Evolutionary conservation across 2,113 vertebrate genomes (phyloP).

Genomic region (Atractosteus spatula): DNA sequence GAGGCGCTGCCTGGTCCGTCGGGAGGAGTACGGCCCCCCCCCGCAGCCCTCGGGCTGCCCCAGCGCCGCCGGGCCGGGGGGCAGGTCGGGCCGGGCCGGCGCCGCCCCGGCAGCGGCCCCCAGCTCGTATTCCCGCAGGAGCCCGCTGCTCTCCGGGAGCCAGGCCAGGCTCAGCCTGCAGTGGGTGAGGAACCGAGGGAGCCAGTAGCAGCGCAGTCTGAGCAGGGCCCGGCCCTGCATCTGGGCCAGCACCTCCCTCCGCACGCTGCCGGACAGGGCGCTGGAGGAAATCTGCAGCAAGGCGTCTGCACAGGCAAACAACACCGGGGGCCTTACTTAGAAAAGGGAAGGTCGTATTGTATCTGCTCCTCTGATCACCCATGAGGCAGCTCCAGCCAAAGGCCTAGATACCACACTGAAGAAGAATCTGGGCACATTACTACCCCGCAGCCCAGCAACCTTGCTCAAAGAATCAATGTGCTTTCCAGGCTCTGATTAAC

Average conservation of each 20-base stretch:
- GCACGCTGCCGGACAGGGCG: constrained; percentile 39
- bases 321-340: background rate
- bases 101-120: background rate
- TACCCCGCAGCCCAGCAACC: too few relatives aligned
- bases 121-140: constrained; percentile 53
- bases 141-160: constrained; percentile 37
- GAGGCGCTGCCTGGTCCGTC: constrained; percentile 47
- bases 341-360: too few relatives aligned
- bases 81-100: constrained; percentile 39
- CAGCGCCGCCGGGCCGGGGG: constrained; percentile 42
- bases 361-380: too few relatives aligned
- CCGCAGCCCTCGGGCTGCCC: background rate
- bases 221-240: constrained; percentile 60
- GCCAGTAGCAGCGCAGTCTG: constrained; percentile 65
- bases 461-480: too few relatives aligned
- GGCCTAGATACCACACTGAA: too few relatives aligned
- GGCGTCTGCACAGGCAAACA: background rate
- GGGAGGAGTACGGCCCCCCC: constrained; percentile 51
- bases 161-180: constrained; percentile 48
- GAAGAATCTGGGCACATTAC: too few relatives aligned
- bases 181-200: constrained; percentile 63
- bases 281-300: constrained; percentile 37
- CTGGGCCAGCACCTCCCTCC: constrained; percentile 51
- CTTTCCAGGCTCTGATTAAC: too few relatives aligned
- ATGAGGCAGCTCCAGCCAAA: too few relatives aligned